Conservation (phyloP, 2,797 vertebrate species). For the Chelon auratus region DNA sequence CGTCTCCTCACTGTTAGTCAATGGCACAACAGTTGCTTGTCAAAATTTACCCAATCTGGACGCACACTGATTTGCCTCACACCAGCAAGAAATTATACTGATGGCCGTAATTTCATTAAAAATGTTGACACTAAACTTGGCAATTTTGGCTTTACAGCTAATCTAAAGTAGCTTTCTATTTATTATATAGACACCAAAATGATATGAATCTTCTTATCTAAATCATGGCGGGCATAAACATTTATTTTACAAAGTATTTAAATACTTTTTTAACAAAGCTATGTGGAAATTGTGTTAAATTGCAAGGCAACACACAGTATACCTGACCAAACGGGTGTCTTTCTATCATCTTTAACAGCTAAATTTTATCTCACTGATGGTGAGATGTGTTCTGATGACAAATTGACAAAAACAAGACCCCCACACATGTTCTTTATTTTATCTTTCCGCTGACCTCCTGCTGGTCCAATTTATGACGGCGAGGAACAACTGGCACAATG, state of each 20-base stretch:
- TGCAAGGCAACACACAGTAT: neutral
- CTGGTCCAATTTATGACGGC: conserved; percentile 45
- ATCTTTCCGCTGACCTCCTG: conserved; percentile 31
- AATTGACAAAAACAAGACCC: neutral
- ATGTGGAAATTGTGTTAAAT: neutral
- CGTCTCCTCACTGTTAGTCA: neutral
- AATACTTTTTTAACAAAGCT: neutral
- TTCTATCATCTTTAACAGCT: neutral
- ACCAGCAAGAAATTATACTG: neutral
- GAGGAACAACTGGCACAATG: conserved; percentile 4
- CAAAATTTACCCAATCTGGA: neutral
- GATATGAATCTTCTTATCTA: neutral
- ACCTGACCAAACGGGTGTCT: too few relatives aligned
- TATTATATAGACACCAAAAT: neutral
- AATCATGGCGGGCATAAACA: neutral
- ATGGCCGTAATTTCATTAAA: neutral
- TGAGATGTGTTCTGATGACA: neutral
- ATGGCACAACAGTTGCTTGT: too few relatives aligned
- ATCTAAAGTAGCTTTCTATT: neutral
- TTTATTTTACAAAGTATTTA: neutral
- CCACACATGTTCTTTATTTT: conserved; percentile 6
- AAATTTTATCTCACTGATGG: neutral
- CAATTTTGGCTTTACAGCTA: too few relatives aligned
- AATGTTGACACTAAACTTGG: too few relatives aligned
- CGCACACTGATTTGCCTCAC: neutral